Conservation (phyloP, 2,888 invertebrate species). For the Lysandra bellargus region DNA sequence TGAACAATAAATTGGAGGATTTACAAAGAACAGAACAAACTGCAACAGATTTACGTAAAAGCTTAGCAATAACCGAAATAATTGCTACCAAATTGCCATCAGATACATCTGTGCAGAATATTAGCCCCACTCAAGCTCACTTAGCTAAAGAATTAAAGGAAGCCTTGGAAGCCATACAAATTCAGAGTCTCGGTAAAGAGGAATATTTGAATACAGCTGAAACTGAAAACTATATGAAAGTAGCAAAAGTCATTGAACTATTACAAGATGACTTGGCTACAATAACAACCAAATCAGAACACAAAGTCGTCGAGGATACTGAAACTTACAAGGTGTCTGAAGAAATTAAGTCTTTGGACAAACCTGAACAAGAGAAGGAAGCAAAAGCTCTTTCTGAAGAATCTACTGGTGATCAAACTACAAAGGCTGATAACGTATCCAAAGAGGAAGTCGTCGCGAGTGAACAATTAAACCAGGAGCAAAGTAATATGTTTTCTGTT, state of each 20-base stretch:
- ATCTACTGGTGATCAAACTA: neutral
- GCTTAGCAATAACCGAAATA: constrained; percentile 45
- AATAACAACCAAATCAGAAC: constrained; percentile 40
- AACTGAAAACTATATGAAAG: neutral
- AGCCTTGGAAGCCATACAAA: constrained; percentile 53
- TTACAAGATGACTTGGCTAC: neutral
- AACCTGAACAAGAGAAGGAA: neutral
- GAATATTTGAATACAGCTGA: constrained; percentile 48
- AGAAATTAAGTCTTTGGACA: neutral
- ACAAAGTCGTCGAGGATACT: neutral
- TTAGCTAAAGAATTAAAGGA: constrained; percentile 56
- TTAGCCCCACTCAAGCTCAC: constrained; percentile 45
- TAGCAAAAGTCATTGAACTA: neutral
- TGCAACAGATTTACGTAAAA: constrained; percentile 57
- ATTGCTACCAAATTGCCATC: constrained; percentile 37
- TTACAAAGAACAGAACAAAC: constrained; percentile 55
- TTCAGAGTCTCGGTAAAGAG: constrained; percentile 52
- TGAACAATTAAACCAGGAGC: neutral
- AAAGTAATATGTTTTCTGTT: neutral
- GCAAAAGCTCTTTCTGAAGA: neutral
- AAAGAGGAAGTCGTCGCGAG: neutral
- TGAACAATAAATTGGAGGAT: constrained; percentile 53
- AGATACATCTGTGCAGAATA: constrained; percentile 36
- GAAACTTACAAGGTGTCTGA: neutral
- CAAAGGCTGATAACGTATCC: neutral